Evolutionary conservation across 2,888 invertebrate genomes (phyloP).

Genomic region (Eugnorisma glareosa): DNA sequence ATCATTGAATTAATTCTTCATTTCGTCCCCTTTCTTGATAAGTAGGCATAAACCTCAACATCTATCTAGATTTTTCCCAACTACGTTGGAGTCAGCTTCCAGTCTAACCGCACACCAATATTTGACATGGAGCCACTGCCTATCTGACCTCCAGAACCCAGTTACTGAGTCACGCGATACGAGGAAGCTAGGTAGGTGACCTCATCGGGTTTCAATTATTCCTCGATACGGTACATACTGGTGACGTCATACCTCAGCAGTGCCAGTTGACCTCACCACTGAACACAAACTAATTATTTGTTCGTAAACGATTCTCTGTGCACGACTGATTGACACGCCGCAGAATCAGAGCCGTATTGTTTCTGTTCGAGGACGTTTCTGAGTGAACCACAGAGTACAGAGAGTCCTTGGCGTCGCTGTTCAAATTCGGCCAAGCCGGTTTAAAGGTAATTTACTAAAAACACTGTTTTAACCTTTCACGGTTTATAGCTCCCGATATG

Average conservation of each 20-base stretch:
- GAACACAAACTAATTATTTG: constrained; percentile 52
- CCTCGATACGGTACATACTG: background rate
- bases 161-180: background rate
- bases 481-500: too few relatives aligned
- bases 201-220: background rate
- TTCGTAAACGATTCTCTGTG: constrained; percentile 39
- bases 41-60: background rate
- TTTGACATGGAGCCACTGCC: background rate
- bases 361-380: constrained; percentile 15
- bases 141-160: background rate
- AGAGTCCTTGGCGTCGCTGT: background rate
- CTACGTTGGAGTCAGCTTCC: background rate
- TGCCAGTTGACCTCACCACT: background rate
- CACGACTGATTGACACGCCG: constrained; percentile 29
- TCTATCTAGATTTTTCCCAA: background rate
- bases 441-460: too few relatives aligned
- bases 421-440: background rate
- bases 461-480: too few relatives aligned
- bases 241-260: constrained; percentile 17
- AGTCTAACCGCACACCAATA: background rate
- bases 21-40: background rate
- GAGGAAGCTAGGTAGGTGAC: background rate
- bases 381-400: background rate
- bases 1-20: background rate
- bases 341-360: constrained; percentile 48